phyloP scores from a whole-genome alignment of 2,888 invertebrate species.

The Nomada fucata region DNA sequence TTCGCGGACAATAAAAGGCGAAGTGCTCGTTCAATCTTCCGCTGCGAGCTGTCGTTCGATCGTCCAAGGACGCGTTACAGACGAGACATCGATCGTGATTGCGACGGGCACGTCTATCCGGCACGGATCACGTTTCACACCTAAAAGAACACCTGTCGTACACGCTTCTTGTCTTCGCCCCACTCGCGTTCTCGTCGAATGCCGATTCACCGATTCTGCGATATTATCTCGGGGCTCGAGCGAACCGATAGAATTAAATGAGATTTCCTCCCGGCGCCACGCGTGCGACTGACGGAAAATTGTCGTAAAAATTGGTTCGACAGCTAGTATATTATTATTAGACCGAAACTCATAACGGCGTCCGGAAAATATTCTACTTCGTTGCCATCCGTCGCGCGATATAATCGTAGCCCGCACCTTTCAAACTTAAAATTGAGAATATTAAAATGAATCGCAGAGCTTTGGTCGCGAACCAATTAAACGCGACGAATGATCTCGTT shows the following conservation, averaged over 20 bases:
- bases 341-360: no score
- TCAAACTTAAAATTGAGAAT: no score
- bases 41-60: constrained; percentile 48
- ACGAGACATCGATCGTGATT: constrained; percentile 48
- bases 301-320: no score
- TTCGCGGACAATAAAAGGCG: constrained; percentile 59
- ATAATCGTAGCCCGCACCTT: no score
- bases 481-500: no score
- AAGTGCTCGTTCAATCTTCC: constrained; percentile 59
- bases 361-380: no score
- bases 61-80: constrained; percentile 43
- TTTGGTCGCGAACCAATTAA: no score
- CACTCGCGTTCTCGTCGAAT: constrained; percentile 18
- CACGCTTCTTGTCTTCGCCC: constrained; percentile 45
- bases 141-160: constrained; percentile 62
- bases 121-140: constrained; percentile 57
- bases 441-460: no score
- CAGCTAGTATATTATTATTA: no score
- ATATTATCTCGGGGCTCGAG: background rate
- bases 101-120: constrained; percentile 10
- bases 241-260: background rate
- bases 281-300: no score
- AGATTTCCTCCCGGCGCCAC: no score
- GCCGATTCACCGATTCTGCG: background rate
- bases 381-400: no score